Base-by-base conservation (phyloP, 2,113 vertebrate species). In the Otus sunia region DNA sequence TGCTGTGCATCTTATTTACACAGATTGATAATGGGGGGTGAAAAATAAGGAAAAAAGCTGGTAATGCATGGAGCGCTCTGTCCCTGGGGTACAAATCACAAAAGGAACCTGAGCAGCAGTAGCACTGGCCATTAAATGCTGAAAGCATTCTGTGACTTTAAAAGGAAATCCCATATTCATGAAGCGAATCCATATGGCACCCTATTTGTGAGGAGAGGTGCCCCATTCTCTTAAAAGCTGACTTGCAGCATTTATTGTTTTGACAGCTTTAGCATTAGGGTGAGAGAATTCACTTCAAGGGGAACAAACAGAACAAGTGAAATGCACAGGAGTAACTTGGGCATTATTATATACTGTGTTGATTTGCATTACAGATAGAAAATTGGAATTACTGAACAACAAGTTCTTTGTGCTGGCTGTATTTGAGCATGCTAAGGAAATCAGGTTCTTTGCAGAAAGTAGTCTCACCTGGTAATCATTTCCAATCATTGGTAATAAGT, bases 131-230 rank as follows among this genome's bases (percentile, higher is more conserved):
- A 80, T 69, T 79, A 85, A 96, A 83, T 6, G 32, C 81, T 79
- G 67, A 74, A 90, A 80, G 59, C 15, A 2, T 32, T 91, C 86
- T 66, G 66, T 69, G 73, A 82, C 87, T 95, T 91, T 79, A 74
- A 97, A 96, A 95, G 73, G 73, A 88, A 92, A 94, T 88, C 59
- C 49, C 36, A 10, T 86, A 81, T 93, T 97, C 85, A 93, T 86
- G 85, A 73, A 66, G 59, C 56, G 78, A 76, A 88, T 72, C 93
- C 93, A 84, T 93, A 92, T 80, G 75, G 87, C 90, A 74, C 75
- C 67, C 72, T 80, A 5, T 88, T 92, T 62, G 81, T 20, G 41
- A 88, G 71, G 62, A 90, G 80, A 82, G 67, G 37, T 73, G 71
- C 74, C 55, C 59, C 37, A 15, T 95, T 95, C 67, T 91, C 45